Conservation (phyloP, 2,797 vertebrate species). For the Sebastolobus altivelis region DNA sequence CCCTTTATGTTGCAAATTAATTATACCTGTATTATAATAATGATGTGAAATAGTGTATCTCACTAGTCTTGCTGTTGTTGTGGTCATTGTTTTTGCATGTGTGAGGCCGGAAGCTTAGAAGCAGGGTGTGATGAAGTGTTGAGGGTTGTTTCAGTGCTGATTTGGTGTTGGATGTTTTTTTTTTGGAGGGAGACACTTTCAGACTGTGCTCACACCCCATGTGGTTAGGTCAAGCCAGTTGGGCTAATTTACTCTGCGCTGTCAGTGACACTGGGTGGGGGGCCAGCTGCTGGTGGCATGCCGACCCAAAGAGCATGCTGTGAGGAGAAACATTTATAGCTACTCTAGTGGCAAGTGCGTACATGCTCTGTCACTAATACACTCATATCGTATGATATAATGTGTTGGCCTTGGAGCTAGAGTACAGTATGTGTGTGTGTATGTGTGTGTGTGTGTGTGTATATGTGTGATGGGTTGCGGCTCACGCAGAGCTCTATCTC, state of each 20-base stretch:
- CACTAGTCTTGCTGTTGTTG: background rate
- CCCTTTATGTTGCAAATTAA: no score
- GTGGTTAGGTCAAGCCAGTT: slow-evolving; percentile 90
- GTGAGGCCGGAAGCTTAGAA: slow-evolving; percentile 72
- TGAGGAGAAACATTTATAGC: slow-evolving; percentile 68
- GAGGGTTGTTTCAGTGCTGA: slow-evolving; percentile 81
- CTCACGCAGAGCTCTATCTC: slow-evolving; percentile 74
- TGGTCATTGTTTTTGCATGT: slow-evolving; percentile 83
- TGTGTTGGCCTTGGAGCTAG: slow-evolving; percentile 46
- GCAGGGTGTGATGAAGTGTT: slow-evolving; percentile 76
- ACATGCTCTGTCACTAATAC: slow-evolving; percentile 56
- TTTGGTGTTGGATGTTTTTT: slow-evolving; percentile 81
- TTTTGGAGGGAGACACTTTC: slow-evolving; percentile 83
- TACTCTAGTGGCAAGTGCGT: slow-evolving; percentile 38
- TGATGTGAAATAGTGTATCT: background rate
- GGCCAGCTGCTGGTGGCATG: slow-evolving; percentile 58
- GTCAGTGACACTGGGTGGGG: slow-evolving; percentile 80
- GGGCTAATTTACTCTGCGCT: slow-evolving; percentile 86
- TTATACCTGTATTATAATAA: no score
- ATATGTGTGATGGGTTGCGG: slow-evolving; percentile 44
- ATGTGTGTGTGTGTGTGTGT: slow-evolving; percentile 18
- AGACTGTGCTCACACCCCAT: slow-evolving; percentile 88
- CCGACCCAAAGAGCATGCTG: slow-evolving; percentile 59
- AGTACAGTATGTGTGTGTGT: slow-evolving; percentile 25
- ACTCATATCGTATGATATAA: slow-evolving; percentile 55